Conservation (phyloP, 2,113 vertebrate genomes). For the Anas platyrhynchos region DNA sequence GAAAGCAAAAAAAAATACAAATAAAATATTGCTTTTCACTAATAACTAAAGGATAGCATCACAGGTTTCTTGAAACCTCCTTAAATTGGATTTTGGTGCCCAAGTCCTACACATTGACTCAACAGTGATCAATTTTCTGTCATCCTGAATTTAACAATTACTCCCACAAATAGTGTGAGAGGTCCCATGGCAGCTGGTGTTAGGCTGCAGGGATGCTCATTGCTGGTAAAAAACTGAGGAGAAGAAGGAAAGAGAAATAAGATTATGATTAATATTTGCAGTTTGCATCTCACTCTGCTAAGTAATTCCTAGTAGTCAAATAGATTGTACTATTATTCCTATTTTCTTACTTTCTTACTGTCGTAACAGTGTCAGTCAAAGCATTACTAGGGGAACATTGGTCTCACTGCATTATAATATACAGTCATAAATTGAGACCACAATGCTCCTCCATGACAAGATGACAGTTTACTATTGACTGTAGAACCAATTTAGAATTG, state of each 20-base stretch:
- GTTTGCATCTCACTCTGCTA: background rate
- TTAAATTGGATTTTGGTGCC: background rate
- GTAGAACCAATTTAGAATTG: background rate
- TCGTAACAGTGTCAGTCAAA: background rate
- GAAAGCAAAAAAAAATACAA: background rate
- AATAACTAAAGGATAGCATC: background rate
- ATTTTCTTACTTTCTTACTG: background rate
- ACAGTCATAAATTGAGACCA: background rate
- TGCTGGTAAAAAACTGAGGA: background rate
- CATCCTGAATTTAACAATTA: background rate
- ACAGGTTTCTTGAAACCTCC: background rate
- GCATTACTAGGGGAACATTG: background rate
- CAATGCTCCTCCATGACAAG: background rate
- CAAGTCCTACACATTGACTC: background rate
- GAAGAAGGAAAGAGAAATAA: background rate
- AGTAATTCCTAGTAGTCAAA: background rate
- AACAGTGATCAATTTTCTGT: background rate
- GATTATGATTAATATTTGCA: background rate
- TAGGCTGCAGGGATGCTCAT: background rate
- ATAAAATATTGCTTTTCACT: background rate
- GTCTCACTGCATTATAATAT: background rate
- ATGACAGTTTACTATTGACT: background rate
- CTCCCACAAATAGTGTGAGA: fast-evolving
- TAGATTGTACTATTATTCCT: background rate
- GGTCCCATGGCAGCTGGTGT: background rate